These are phyloP conservation scores for Cygnus buccinator DNA, from an alignment of 2,113 vertebrate species.

Conservation along the genomic window DNA sequence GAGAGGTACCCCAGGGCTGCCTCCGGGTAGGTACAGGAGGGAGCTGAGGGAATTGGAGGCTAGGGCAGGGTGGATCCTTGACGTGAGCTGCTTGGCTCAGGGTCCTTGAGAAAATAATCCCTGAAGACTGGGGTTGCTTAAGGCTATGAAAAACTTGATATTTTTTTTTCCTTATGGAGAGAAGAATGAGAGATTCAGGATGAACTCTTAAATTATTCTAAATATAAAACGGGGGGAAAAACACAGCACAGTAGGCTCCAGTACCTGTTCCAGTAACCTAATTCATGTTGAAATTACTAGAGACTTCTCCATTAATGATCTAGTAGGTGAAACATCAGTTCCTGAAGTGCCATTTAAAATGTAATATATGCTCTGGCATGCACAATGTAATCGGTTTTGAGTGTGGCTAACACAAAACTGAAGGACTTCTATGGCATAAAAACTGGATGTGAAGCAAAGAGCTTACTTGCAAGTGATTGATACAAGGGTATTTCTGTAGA, in stretches of 20 bases:
- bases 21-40: background rate
- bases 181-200: background rate
- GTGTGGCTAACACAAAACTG: background rate
- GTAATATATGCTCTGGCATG: background rate
- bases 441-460: background rate
- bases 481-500: background rate
- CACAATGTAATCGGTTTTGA: background rate
- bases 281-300: background rate
- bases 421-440: background rate
- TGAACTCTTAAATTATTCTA: background rate
- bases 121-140: background rate
- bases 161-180: background rate
- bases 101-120: background rate
- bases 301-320: background rate
- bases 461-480: background rate
- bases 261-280: background rate
- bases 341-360: background rate
- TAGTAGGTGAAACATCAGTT: background rate
- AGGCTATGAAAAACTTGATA: background rate
- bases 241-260: background rate
- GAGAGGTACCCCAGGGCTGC: background rate
- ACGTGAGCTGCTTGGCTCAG: background rate
- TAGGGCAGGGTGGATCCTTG: background rate
- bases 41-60: background rate
- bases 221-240: background rate